Evolutionary conservation across 2,888 invertebrate genomes (phyloP), one percentile per base, ranked within the genome.

Genomic region (Apodemia duryi): DNA sequence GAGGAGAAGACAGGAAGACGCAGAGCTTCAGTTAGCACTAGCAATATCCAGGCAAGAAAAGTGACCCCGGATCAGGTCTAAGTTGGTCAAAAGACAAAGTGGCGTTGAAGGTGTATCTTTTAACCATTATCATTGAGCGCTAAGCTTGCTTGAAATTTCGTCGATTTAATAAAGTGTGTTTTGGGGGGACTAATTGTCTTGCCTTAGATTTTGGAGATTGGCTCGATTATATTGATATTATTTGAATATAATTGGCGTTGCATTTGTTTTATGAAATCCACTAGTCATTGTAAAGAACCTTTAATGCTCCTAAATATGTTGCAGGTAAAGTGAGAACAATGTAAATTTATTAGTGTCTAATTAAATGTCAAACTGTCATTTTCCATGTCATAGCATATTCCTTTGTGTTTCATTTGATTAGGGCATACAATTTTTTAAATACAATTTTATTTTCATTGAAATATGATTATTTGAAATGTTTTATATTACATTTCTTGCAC

Each of bases 11-110:
- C 93, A 91, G 69, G 96, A 96, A 77, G 94, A 95, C 70, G 94
- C 94, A n/a, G 96, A 96, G 75, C 84, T 96, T 64, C 95, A 95
- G 76, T 91, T 95, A 51, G 96, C 96, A 1, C 86, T 96, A 63
- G 95, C 94, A 68, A 89, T 96, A 67, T 96, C 96, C 74, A 93
- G 88, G 4, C 86, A 83, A 72, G 89, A 90, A 63, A 84, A 89
- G 80, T 91, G 86, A 88, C 66, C 38, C 11, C 54, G 63, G 43
- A 32, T 52, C 28, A 6, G 62, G 57, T 10, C 35, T 38, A 61
- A 54, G 54, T 54, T 54, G 54, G 54, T 54, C 54, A 54, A 54
- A 54, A 54, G 54, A 54, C 54, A 54, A 54, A 54, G 46, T 65
- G 62, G 62, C 29, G 46, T 28, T 32, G 6, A 62, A 62, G 32